Evolutionary conservation across 2,113 vertebrate species (phyloP).

Genomic region (Pantherophis guttatus): DNA sequence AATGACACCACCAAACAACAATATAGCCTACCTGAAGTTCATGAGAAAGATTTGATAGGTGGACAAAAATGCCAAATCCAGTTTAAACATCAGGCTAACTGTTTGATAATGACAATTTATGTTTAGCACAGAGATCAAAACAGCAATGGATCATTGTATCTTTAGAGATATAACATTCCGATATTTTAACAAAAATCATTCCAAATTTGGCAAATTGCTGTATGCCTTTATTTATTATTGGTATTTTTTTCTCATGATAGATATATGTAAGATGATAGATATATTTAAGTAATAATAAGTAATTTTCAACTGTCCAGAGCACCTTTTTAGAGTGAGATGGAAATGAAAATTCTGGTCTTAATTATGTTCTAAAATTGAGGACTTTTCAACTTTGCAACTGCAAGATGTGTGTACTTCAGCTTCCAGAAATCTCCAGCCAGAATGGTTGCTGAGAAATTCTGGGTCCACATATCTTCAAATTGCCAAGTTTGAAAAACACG

Average conservation of each 20-base stretch:
- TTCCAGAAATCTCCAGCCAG: background rate
- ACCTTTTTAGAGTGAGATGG: background rate
- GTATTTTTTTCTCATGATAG: background rate
- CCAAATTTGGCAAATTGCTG: background rate
- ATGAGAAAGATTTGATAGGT: background rate
- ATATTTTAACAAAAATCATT: background rate
- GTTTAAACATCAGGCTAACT: background rate
- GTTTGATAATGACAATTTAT: background rate
- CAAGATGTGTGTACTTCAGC: background rate
- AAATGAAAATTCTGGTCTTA: background rate
- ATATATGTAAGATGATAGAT: background rate
- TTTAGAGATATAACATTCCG: background rate
- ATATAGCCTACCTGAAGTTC: background rate
- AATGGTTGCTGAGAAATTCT: background rate
- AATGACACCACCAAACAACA: background rate
- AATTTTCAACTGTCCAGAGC: background rate
- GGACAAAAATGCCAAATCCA: background rate
- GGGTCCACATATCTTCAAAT: background rate
- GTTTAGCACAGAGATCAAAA: slow-evolving; percentile 26
- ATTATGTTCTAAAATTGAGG: background rate
- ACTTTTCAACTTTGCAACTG: background rate
- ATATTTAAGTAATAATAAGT: background rate
- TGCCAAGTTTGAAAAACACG: background rate
- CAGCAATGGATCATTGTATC: background rate
- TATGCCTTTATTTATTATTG: background rate